Conservation (phyloP, 2,888 invertebrate species). For the Erannis defoliaria region DNA sequence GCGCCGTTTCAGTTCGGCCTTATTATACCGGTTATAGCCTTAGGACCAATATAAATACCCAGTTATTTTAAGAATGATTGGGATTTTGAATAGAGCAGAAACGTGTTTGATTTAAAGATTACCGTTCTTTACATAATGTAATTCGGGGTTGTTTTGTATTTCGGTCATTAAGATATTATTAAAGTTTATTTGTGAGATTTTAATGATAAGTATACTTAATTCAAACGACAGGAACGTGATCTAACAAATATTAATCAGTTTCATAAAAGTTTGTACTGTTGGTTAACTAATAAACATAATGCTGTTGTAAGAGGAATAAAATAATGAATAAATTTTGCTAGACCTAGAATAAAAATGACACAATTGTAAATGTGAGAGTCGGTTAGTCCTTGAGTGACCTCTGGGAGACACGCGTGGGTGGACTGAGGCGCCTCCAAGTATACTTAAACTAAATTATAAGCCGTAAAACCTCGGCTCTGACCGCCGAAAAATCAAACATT, state of each 20-base stretch:
- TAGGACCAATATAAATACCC: conserved; percentile 19
- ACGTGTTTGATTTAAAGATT: conserved; percentile 13
- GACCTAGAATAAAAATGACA: conserved; percentile 39
- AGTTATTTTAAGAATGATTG: conserved; percentile 27
- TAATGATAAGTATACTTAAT: neutral
- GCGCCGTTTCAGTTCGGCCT: conserved; percentile 14
- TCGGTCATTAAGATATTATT: neutral
- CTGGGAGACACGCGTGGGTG: conserved; percentile 58
- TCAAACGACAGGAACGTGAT: conserved; percentile 3
- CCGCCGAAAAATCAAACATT: conserved; percentile 57
- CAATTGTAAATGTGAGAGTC: conserved; percentile 47
- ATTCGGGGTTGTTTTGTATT: conserved; percentile 3
- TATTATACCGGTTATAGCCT: conserved; percentile 19
- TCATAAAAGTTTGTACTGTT: too few relatives aligned
- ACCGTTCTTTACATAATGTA: conserved; percentile 10
- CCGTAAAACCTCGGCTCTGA: conserved; percentile 58
- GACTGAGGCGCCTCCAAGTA: conserved; percentile 58
- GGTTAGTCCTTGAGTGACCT: conserved; percentile 68
- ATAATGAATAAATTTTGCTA: conserved; percentile 38
- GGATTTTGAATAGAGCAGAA: conserved; percentile 8
- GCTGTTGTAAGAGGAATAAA: conserved; percentile 13
- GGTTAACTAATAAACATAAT: conserved; percentile 10
- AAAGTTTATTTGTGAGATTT: neutral
- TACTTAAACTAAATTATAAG: conserved; percentile 61
- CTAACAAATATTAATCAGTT: neutral